Evolutionary conservation across 1,140 invertebrate genomes (phyloP), one percentile per base, ranked within the genome.

Genomic region (Bombus affinis): DNA sequence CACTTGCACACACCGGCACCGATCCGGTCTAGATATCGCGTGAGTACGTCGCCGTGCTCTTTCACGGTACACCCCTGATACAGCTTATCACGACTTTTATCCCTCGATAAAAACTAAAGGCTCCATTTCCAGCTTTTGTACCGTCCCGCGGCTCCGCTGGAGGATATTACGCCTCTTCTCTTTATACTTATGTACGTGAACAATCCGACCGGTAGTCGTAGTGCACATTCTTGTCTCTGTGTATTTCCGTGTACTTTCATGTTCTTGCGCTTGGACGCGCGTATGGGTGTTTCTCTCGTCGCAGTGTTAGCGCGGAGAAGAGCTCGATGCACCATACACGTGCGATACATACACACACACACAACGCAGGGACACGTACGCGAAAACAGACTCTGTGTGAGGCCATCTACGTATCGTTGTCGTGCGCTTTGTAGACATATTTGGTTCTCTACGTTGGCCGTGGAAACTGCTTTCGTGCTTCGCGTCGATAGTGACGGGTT

Each of bases 41-140:
- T 65, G 89, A 88, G 79, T 91, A 88, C 86, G 86, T 85, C 85
- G 85, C 86, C 76, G 84, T 87, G 86, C 84, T 92, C 85, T 91
- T 93, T 93, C 89, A 90, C 90, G 89, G 86, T 91, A 91, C 86
- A 89, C 86, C 88, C 86, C 80, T 91, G 93, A 93, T 92, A 91
- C 88, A 92, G 92, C 93, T 94, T 95, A 95, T 94, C 94, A 92
- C 91, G 86, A 93, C 88, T 93, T 94, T 94, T 94, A 93, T 92
- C 89, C 85, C 53, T 35, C 92, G 91, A 94, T 95, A 94, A 94
- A 94, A 94, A 94, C 91, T 92, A 92, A 94, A 92, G 92, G 92
- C 92, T 92, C 92, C 89, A 92, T 93, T 95, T 92, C 92, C 91
- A 93, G 92, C 90, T 94, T 93, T 93, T 93, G 88, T 91, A 87